phyloP scores from a whole-genome alignment of 2,888 invertebrate genomes.

The Thymelicus acteon region DNA sequence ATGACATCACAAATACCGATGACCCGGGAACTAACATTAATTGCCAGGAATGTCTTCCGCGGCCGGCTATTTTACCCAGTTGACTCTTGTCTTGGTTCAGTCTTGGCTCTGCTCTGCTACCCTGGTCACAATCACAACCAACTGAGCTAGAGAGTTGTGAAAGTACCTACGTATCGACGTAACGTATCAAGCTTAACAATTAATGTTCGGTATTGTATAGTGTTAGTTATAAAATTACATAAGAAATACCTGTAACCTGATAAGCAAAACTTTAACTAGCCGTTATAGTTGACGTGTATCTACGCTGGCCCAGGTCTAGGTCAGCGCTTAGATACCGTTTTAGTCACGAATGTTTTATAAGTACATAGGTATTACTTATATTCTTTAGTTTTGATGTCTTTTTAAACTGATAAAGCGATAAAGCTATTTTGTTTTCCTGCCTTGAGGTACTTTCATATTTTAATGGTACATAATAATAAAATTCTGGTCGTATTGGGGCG shows the following conservation, averaged over 20 bases:
- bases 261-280: conserved; percentile 11
- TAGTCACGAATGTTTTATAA: conserved; percentile 15
- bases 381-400: neutral
- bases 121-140: too few relatives aligned
- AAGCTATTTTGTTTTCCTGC: neutral
- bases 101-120: too few relatives aligned
- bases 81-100: too few relatives aligned
- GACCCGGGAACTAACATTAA: neutral
- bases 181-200: neutral
- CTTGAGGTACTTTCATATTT: neutral
- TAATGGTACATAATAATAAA: neutral
- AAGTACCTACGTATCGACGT: neutral
- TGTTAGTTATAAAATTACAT: neutral
- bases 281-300: conserved; percentile 7
- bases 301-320: conserved; percentile 8
- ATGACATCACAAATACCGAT: neutral
- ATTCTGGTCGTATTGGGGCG: too few relatives aligned
- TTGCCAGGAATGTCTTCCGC: neutral
- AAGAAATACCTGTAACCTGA: neutral
- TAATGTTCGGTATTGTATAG: neutral
- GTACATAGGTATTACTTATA: too few relatives aligned
- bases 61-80: neutral
- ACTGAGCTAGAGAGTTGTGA: too few relatives aligned
- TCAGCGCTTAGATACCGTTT: conserved; percentile 20
- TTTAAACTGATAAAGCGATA: neutral